Evolutionary conservation across 2,888 invertebrate genomes (phyloP).

Genomic region (Disparrhopalites patrizii): DNA sequence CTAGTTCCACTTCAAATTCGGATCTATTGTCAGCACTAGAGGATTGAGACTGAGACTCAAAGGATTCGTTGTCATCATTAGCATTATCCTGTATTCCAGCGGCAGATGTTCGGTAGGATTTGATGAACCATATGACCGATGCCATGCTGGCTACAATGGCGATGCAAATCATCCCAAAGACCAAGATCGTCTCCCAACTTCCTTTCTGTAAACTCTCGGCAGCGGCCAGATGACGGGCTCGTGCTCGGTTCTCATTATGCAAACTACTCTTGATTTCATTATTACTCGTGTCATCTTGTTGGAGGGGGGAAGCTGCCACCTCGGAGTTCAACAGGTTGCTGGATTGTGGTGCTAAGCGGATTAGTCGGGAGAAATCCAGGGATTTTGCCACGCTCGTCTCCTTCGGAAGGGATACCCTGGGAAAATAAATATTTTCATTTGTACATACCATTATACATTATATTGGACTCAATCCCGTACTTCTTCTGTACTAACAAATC

Average conservation of each 20-base stretch:
- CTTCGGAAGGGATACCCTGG: slow-evolving; percentile 45
- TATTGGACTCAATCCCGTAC: background rate
- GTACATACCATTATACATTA: background rate
- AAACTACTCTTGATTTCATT: slow-evolving; percentile 10
- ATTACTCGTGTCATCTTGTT: slow-evolving; percentile 14
- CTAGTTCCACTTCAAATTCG: slow-evolving; percentile 47
- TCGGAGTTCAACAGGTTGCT: slow-evolving; percentile 40
- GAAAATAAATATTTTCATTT: background rate
- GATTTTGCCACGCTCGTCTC: slow-evolving; percentile 47
- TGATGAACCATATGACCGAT: slow-evolving; percentile 47
- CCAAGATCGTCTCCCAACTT: slow-evolving; percentile 44
- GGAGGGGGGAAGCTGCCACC: slow-evolving; percentile 18
- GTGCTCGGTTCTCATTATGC: background rate
- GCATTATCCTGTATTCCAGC: background rate
- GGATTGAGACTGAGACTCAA: slow-evolving; percentile 29
- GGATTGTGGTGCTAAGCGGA: slow-evolving; percentile 40
- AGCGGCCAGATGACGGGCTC: slow-evolving; percentile 7
- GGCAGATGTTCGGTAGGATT: slow-evolving; percentile 33
- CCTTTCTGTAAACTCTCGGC: slow-evolving; percentile 22
- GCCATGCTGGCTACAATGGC: slow-evolving; percentile 45
- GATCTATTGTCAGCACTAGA: slow-evolving; percentile 42
- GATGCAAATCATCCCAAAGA: slow-evolving; percentile 47
- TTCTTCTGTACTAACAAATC: background rate
- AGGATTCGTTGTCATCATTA: slow-evolving; percentile 34
- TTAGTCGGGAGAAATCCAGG: slow-evolving; percentile 43